These are phyloP conservation scores for Drosophila tristis DNA, from an alignment of 1,140 invertebrate species.

Conservation along the genomic window DNA sequence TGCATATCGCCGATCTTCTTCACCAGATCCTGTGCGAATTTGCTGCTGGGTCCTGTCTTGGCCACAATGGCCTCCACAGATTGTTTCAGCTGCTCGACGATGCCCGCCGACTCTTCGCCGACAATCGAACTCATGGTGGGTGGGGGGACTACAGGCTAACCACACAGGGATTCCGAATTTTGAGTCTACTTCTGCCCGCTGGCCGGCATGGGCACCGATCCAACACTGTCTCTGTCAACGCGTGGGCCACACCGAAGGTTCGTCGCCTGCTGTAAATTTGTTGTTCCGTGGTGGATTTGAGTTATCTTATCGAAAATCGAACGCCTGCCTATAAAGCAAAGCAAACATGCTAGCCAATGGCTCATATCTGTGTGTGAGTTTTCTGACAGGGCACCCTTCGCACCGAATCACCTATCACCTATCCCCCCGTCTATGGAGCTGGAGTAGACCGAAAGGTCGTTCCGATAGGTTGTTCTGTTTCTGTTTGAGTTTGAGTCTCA, in stretches of 20 bases:
- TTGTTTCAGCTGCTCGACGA: conserved; percentile 65
- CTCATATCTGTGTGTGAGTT: conserved; percentile 21
- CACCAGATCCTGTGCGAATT: conserved; percentile 68
- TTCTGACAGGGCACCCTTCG: conserved; percentile 42
- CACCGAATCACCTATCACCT: conserved; percentile 16
- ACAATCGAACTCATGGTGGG: conserved; percentile 28
- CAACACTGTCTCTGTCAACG: conserved; percentile 23
- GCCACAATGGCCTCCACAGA: conserved; percentile 68
- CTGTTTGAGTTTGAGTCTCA: not conserved
- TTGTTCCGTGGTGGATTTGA: conserved; percentile 54
- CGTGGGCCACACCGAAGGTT: conserved; percentile 5
- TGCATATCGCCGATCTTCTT: conserved; percentile 62
- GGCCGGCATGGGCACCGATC: conserved; percentile 45
- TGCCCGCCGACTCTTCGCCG: conserved; percentile 37
- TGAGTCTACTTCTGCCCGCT: conserved; percentile 23
- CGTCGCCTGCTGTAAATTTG: not conserved
- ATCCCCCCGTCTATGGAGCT: not conserved
- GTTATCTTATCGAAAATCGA: conserved; percentile 77
- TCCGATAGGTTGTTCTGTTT: conserved; percentile 27
- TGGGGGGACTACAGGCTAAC: not conserved
- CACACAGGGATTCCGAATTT: not conserved
- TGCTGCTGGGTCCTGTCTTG: conserved; percentile 67
- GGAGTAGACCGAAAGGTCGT: not conserved
- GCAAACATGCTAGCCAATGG: conserved; percentile 50
- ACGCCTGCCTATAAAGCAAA: conserved; percentile 57